phyloP scores from a whole-genome alignment of 2,797 vertebrate genomes.

The Babyrousa celebensis region DNA sequence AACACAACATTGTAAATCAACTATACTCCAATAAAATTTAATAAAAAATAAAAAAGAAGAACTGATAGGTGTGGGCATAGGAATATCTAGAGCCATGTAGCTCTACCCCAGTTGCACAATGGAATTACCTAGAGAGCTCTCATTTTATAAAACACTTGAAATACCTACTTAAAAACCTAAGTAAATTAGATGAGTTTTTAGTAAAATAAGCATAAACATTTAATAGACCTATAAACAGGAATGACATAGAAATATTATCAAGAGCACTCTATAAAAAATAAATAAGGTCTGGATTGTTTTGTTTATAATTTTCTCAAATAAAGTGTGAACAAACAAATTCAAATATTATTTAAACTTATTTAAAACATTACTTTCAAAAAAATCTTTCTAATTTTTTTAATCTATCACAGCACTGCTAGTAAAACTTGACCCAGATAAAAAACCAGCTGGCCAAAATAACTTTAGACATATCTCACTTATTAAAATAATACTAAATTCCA shows the following conservation, averaged over 20 bases:
- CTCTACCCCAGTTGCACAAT: not conserved
- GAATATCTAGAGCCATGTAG: not conserved
- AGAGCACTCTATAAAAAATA: not conserved
- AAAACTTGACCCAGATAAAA: not conserved
- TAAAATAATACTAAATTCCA: not conserved
- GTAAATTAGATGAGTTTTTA: not conserved
- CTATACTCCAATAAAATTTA: no score
- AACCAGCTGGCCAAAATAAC: not conserved
- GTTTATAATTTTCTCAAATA: not conserved
- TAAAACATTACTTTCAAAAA: not conserved
- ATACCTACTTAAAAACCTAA: not conserved
- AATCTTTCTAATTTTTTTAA: not conserved
- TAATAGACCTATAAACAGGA: conserved; percentile 3
- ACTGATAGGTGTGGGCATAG: not conserved
- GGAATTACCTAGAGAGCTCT: not conserved
- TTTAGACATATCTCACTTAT: not conserved
- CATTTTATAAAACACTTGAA: not conserved
- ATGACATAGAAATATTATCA: not conserved
- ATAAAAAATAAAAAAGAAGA: not conserved
- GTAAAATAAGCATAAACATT: conserved; percentile 2
- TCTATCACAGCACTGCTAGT: not conserved
- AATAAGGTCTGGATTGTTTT: not conserved
- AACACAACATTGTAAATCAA: no score
- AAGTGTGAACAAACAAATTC: not conserved
- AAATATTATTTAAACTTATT: not conserved